Base-by-base conservation (phyloP, 1,140 invertebrate species). In the Drosophila nigromelanica region DNA sequence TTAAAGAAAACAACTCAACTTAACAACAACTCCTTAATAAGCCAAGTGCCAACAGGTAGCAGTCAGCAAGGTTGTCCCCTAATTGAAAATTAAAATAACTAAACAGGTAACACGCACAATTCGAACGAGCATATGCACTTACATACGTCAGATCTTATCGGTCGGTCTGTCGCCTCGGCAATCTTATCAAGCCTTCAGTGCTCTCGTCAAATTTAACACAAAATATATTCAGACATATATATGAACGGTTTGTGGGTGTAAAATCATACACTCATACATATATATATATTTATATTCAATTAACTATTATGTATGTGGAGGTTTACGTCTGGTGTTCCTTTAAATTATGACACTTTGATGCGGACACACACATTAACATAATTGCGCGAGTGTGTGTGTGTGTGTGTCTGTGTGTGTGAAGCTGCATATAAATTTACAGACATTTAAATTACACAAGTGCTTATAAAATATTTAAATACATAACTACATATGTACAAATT, bases 401-500 rank as follows among this genome's bases (percentile, higher is more conserved):
- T 6, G 11, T 40, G n/a, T 14, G 39, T 40, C 11, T 45, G n/a
- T 45, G 51, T 54, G 12, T 33, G 47, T 51, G 68, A 48, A 47
- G 58, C 58, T 51, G 62, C 39, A 56, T 48, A 48, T 61, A 40
- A 54, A 43, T 73, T 69, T 73, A 73, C 64, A 43, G 37, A 51
- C 30, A 50, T 37, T 50, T 54, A 73, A 50, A 73, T 55, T 62
- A 69, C 35, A 45, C 54, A 60, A 35, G 37, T 24, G 14, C 68
- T 71, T 45, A 58, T 55, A 10, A 35, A 35, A 37, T 73, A 69
- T 40, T 60, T 55, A 43, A 68, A 68, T 73, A 68, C 63, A 73
- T 73, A 69, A 56, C 66, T 62, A 73, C 58, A 70, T 73, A 73
- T 73, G 70, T 73, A 73, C 66, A 73, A n/a, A 52, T 30, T 39